These are phyloP conservation scores for Athetis lepigone DNA, from an alignment of 2,888 invertebrate species.

Conservation along the genomic window DNA sequence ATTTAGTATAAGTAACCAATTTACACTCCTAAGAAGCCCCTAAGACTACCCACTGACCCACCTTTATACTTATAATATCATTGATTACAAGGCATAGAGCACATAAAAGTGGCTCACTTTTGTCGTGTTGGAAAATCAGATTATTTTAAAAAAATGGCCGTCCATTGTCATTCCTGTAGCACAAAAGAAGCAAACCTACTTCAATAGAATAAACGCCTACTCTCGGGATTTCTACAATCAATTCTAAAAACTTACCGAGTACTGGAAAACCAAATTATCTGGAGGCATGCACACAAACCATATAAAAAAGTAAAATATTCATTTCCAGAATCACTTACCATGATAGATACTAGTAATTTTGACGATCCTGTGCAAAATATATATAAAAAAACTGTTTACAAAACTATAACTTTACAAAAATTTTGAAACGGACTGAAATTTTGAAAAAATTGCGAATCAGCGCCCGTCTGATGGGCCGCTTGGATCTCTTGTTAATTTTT, in stretches of 20 bases:
- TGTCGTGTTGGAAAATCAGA: too few relatives aligned
- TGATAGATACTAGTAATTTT: slow-evolving; percentile 84
- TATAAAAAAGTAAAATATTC: not conserved
- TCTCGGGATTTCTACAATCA: not conserved
- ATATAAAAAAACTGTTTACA: slow-evolving; percentile 72
- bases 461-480: slow-evolving; percentile 80
- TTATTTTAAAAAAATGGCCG: slow-evolving; percentile 45
- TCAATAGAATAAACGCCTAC: too few relatives aligned
- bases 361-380: slow-evolving; percentile 70
- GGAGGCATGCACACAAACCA: slow-evolving; percentile 7
- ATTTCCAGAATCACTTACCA: slow-evolving; percentile 80
- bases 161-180: slow-evolving; percentile 1
- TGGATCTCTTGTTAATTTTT: slow-evolving; percentile 78
- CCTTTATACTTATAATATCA: too few relatives aligned
- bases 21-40: too few relatives aligned
- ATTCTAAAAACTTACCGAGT: not conserved
- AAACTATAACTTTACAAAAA: slow-evolving; percentile 81
- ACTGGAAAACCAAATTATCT: not conserved
- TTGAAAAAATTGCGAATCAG: slow-evolving; percentile 84
- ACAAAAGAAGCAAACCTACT: not conserved
- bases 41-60: not conserved
- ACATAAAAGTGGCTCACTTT: too few relatives aligned
- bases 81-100: too few relatives aligned
- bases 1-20: too few relatives aligned
- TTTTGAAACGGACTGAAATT: slow-evolving; percentile 82